Base-by-base conservation (phyloP, 2,888 invertebrate species). In the Oscheius sp. region DNA sequence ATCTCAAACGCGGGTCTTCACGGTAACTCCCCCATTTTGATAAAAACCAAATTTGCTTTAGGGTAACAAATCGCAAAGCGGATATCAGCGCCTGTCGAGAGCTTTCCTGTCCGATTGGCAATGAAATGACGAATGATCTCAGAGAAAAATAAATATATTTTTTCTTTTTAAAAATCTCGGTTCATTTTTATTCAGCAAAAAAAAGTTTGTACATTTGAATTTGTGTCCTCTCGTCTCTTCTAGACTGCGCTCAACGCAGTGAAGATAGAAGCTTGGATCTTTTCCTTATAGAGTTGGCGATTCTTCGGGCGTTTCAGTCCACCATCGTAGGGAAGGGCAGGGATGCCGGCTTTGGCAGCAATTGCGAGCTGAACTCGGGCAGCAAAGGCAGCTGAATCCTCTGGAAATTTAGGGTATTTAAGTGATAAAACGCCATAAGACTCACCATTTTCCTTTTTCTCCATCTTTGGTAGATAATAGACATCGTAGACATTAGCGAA, bases 321-420 rank as follows among this genome's bases (percentile, higher is more conserved):
- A 23, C 79, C 79, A 65, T 77, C 79, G 37, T 70, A 79, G 17
- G 73, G 73, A 42, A 75, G 65, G 10, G 75, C 72, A 29, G 71
- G 70, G 23, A 71, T 65, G 10, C 66, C 68, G n/a, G 72, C n/a
- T 45, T 67, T 69, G 1, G 46, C 29, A 0, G 73, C 74, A 33
- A 79, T 77, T 8, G 65, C 73, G 17, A 23, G 25, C 58, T 79
- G 79, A 34, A 76, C 76, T n/a, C 77, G 71, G 34, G 58, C 53
- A 10, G 79, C 79, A 64, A 79, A 79, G 2, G 72, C 64, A 17
- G 73, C 73, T 6, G 70, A 67, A 39, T 65, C 55, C 61, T 79
- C 79, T 69, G 70, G 57, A 64, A 70, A 31, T 2, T 27, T 48
- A 8, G 23, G 31, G 23, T 50, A 17, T n/a, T n/a, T 42, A n/a